A percentile compares a stretch with the other conserved stretches of the same genome.
These are phyloP conservation scores for Hippolais icterina DNA, from an alignment of 2,113 vertebrate genomes.

Conservation along the genomic window DNA sequence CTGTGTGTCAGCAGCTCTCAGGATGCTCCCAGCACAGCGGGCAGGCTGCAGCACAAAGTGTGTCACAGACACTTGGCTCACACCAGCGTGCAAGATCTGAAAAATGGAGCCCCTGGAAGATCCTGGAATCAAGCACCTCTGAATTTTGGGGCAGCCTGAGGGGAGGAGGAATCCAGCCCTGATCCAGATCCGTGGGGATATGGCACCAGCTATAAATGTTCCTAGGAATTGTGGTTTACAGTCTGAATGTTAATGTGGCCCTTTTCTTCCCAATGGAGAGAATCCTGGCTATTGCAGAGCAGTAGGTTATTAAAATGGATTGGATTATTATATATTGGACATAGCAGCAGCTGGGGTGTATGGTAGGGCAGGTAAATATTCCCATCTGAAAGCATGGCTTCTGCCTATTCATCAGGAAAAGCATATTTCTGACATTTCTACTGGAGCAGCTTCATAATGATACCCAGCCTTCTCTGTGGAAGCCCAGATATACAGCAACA, in stretches of 20 bases:
- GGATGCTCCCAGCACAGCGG: fast-evolving
- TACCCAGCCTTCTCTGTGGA: neutral
- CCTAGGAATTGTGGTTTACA: neutral
- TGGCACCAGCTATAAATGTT: neutral
- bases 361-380: conserved; percentile 41
- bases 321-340: conserved; percentile 12
- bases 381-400: neutral
- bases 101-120: neutral
- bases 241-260: neutral
- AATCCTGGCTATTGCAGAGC: neutral
- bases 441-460: conserved; percentile 23
- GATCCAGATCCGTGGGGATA: neutral
- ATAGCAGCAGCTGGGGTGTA: neutral
- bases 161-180: neutral
- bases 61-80: neutral
- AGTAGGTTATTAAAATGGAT: conserved; percentile 12
- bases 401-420: conserved; percentile 21
- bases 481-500: conserved; percentile 12
- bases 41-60: neutral
- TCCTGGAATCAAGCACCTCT: neutral
- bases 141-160: neutral
- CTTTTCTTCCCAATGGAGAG: neutral
- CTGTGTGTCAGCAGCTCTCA: neutral
- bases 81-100: neutral
- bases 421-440: neutral